Conservation (phyloP, 2,797 vertebrate genomes). For the Setipinna tenuifilis region DNA sequence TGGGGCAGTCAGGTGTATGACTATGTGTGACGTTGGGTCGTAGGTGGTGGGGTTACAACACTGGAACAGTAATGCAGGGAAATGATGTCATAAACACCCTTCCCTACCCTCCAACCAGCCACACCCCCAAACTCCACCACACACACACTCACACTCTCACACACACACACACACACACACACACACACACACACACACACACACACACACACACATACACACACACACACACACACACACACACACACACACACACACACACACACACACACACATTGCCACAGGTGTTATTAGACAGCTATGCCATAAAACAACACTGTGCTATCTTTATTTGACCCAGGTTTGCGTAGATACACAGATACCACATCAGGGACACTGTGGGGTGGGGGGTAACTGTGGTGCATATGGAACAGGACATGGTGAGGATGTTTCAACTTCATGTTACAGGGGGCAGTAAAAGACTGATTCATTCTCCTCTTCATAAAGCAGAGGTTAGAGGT, state of each 20-base stretch:
- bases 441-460: not conserved
- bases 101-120: not conserved
- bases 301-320: not conserved
- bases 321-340: not conserved
- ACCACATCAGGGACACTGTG: not conserved
- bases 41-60: constrained; percentile 6
- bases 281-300: not conserved
- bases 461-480: not conserved
- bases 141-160: not conserved
- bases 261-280: not conserved
- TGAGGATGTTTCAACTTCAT: not conserved
- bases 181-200: not conserved
- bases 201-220: not conserved
- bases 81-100: not conserved
- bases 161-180: not conserved
- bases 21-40: not conserved
- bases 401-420: not conserved
- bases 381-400: not conserved
- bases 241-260: not conserved
- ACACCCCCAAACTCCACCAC: not conserved
- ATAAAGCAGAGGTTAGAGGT: not conserved
- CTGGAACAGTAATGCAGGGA: not conserved
- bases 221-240: not conserved
- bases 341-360: not conserved
- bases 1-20: not conserved